These are phyloP conservation scores for Falco naumanni DNA, from an alignment of 2,797 vertebrate species.

Conservation along the genomic window DNA sequence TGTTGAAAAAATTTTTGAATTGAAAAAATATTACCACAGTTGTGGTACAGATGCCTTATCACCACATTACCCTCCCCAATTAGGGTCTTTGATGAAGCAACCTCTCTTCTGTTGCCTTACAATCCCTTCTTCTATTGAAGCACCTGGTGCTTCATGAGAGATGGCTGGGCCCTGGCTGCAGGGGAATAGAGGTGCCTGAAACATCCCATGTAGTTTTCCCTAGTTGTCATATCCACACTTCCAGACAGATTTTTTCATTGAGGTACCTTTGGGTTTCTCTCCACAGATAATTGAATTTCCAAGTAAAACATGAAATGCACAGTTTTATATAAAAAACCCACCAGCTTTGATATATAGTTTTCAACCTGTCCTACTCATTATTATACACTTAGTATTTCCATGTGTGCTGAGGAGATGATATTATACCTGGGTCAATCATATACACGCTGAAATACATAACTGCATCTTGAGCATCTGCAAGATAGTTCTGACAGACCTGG, in stretches of 20 bases:
- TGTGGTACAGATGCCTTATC: neutral
- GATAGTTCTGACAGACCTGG: neutral
- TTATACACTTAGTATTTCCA: neutral
- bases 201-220: neutral
- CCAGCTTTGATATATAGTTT: neutral
- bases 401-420: neutral
- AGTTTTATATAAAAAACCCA: neutral
- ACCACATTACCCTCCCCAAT: neutral
- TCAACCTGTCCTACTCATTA: neutral
- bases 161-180: neutral
- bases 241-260: neutral
- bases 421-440: neutral
- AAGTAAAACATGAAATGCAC: neutral
- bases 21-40: neutral
- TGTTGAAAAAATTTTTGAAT: accelerated
- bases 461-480: neutral
- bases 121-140: neutral
- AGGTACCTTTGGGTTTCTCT: neutral
- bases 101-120: neutral
- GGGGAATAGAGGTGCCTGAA: neutral
- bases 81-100: neutral
- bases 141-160: neutral
- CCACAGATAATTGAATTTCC: neutral
- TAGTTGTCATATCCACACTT: neutral
- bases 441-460: neutral